Base-by-base conservation (phyloP, 2,797 vertebrate species). In the Columba guinea region DNA sequence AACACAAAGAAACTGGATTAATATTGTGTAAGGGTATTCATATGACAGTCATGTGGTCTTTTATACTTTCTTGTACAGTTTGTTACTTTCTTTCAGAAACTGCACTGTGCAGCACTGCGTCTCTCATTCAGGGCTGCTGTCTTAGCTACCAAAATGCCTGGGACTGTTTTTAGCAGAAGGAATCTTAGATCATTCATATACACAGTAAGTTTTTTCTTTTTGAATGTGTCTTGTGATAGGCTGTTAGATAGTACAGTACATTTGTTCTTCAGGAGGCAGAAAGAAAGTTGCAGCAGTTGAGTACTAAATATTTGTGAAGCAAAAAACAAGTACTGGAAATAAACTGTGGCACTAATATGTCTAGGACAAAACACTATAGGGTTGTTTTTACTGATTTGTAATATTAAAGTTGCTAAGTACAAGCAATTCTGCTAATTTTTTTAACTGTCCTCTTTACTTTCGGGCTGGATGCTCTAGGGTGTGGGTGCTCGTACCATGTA, bases 11-110 rank as follows among this genome's bases (percentile, higher is more conserved):
- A 92, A 70, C 35, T 79, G 89, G 82, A 96, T 95, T 96, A 92
- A 89, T 83, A 74, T 34, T 78, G 55, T 87, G 78, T 67, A 96
- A 96, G 86, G 87, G 74, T 89, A 87, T 93, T 97, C 96, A 91
- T 94, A 80, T 97, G 96, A 97, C 88, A 53, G 79, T 93, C 97
- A 97, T 95, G 96, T 96, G 97, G 62, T 51, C 77, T 93, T 75
- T 92, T 90, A 51, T 75, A 26, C 58, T 89, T 86, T 74, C 79
- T 93, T 86, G 73, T 59, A 56, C 32, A 58, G 75, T 63, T 52
- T 35, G 34, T 52, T 58, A n/a, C 37, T 94, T 89, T 69, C 65
- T 76, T 93, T 96, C 70, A 64, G 95, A 77, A 84, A 67, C 58
- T 35, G 46, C 39, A 6, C 52, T 75, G n/a, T 55, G 34, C 32